These are phyloP conservation scores for Capromys pilorides DNA, from an alignment of 2,797 vertebrate genomes.

Conservation along the genomic window DNA sequence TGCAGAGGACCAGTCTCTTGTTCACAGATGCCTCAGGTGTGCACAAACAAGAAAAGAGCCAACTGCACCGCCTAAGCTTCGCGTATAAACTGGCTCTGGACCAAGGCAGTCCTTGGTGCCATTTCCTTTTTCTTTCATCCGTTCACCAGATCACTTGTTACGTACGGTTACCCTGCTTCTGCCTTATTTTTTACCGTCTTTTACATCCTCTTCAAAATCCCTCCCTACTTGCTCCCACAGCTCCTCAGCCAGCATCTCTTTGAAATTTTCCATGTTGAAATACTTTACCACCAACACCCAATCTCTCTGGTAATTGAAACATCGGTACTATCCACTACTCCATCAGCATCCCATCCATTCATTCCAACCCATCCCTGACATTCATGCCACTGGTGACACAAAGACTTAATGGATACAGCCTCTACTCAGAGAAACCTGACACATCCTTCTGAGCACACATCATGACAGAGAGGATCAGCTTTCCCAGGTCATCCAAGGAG, in stretches of 20 bases:
- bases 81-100: not conserved
- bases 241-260: slow-evolving; percentile 23
- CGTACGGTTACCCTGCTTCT: not conserved
- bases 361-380: not conserved
- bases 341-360: not conserved
- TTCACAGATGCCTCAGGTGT: slow-evolving; percentile 28
- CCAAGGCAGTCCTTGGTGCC: not conserved
- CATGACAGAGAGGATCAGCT: not conserved
- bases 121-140: slow-evolving; percentile 31
- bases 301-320: not conserved
- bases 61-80: not conserved
- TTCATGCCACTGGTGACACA: not conserved
- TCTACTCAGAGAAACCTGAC: not conserved
- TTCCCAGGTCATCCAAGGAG: not conserved
- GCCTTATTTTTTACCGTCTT: slow-evolving; percentile 56
- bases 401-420: not conserved
- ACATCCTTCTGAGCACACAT: not conserved
- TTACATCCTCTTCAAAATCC: slow-evolving; percentile 24
- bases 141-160: not conserved
- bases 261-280: slow-evolving; percentile 48
- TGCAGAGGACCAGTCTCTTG: not conserved
- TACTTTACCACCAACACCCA: not conserved
- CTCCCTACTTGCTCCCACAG: not conserved
- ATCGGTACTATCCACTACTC: not conserved
- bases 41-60: not conserved